Conservation (phyloP, 2,113 vertebrate species). For the Gymnogyps californianus region DNA sequence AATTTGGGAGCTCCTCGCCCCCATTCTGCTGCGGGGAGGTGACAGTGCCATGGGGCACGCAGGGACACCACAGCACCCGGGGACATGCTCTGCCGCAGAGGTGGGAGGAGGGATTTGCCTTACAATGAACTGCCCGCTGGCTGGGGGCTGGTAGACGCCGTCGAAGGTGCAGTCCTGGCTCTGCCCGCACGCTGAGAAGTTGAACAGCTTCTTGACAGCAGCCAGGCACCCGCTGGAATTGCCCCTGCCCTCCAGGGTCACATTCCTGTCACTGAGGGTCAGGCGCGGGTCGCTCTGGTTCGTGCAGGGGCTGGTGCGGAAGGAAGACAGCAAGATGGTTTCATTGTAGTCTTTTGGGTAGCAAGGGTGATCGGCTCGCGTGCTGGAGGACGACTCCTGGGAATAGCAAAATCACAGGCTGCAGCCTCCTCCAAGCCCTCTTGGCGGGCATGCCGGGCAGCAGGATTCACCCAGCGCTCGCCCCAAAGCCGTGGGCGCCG, state of each 20-base stretch:
- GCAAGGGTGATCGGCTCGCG: constrained; percentile 64
- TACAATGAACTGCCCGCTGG: constrained; percentile 73
- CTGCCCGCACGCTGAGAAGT: constrained; percentile 50
- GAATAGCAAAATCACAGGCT: neutral
- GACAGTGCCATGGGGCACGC: fast-evolving
- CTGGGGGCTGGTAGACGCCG: constrained; percentile 66
- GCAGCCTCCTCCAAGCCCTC: neutral
- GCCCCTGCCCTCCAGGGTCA: constrained; percentile 68
- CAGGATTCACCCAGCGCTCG: neutral
- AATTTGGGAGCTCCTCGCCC: neutral
- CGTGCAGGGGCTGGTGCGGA: constrained; percentile 70
- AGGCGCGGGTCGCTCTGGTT: neutral
- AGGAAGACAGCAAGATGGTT: neutral
- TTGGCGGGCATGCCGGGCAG: fast-evolving
- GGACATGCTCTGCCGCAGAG: fast-evolving
- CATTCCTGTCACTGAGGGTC: fast-evolving
- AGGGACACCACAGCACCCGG: neutral
- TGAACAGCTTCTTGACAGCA: constrained; percentile 60
- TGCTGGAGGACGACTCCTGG: neutral
- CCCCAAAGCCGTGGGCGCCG: fast-evolving
- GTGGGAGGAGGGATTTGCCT: neutral
- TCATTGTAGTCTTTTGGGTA: constrained; percentile 65
- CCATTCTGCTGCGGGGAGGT: neutral
- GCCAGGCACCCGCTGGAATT: constrained; percentile 37
- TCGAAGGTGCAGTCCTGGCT: constrained; percentile 66